Evolutionary conservation across 2,113 vertebrate genomes (phyloP).

Genomic region (Eleginops maclovinus): DNA sequence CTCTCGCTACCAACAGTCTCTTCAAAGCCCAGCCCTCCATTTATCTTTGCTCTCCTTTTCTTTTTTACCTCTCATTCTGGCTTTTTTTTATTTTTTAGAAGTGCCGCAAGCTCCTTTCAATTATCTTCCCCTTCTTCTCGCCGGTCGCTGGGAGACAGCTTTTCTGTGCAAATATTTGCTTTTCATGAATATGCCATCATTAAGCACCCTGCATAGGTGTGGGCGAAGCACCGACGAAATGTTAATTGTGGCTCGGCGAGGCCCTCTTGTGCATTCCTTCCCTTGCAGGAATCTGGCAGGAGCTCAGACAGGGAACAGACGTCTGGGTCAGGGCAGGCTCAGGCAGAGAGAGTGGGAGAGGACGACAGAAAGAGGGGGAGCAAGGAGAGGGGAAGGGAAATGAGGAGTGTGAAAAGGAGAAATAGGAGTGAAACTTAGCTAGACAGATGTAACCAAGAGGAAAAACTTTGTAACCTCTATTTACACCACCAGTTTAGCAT

Average conservation of each 20-base stretch:
- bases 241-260: slow-evolving; percentile 75
- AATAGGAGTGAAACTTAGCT: slow-evolving; percentile 7
- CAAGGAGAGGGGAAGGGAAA: slow-evolving; percentile 15
- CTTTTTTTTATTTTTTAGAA: slow-evolving; percentile 42
- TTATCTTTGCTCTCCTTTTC: slow-evolving; percentile 61
- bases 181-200: slow-evolving; percentile 75
- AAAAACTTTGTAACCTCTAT: slow-evolving; percentile 4
- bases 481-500: neutral
- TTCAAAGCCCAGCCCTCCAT: slow-evolving; percentile 62
- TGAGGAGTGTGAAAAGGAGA: slow-evolving; percentile 20
- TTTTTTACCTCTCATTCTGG: slow-evolving; percentile 11
- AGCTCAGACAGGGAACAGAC: slow-evolving; percentile 73
- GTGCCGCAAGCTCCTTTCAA: slow-evolving; percentile 72
- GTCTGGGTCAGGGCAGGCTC: slow-evolving; percentile 76
- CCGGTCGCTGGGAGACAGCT: slow-evolving; percentile 70
- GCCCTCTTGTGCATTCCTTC: slow-evolving; percentile 73
- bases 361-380: slow-evolving; percentile 2
- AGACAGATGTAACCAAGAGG: slow-evolving; percentile 9
- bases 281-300: slow-evolving; percentile 77
- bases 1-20: slow-evolving; percentile 50
- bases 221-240: slow-evolving; percentile 66
- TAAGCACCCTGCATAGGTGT: slow-evolving; percentile 73
- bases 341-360: slow-evolving; percentile 33
- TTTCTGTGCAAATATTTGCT: slow-evolving; percentile 79
- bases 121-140: slow-evolving; percentile 59